Conservation (phyloP, 1,140 invertebrate species). For the Sycophaga agraensis region DNA sequence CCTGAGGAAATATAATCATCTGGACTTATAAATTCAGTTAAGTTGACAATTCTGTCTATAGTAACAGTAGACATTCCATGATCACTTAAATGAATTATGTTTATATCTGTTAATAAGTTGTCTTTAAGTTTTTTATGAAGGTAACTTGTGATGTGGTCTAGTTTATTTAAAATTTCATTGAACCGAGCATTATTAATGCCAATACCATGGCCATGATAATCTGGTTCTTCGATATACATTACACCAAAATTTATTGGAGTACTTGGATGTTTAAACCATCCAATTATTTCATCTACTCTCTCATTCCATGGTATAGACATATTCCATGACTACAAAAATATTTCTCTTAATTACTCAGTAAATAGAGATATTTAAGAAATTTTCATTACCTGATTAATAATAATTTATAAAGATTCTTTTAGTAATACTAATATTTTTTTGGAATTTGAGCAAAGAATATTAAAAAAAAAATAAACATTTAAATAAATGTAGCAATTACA, state of each 20-base stretch:
- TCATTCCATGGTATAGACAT: constrained; percentile 55
- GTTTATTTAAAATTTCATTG: constrained; percentile 54
- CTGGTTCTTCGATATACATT: constrained; percentile 75
- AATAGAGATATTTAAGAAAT: too few relatives aligned
- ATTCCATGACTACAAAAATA: constrained; percentile 56
- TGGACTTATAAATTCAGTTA: constrained; percentile 60
- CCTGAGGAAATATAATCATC: constrained; percentile 56
- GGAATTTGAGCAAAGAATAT: too few relatives aligned
- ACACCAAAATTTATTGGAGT: constrained; percentile 66
- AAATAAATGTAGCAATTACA: too few relatives aligned
- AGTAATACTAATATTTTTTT: too few relatives aligned
- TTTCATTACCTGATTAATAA: too few relatives aligned
- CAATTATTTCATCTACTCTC: constrained; percentile 64
- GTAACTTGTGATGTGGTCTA: constrained; percentile 64
- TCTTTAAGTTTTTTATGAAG: constrained; percentile 59
- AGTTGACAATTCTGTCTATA: constrained; percentile 60
- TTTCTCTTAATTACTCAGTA: not conserved
- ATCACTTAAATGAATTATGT: constrained; percentile 73
- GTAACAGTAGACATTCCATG: constrained; percentile 70
- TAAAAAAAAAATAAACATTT: too few relatives aligned
- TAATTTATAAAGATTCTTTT: too few relatives aligned
- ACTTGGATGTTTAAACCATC: constrained; percentile 65
- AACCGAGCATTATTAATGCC: constrained; percentile 56
- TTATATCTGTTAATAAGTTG: constrained; percentile 61
- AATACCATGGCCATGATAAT: constrained; percentile 60